A percentile compares a stretch with the other conserved stretches of the same genome.
phyloP scores from a whole-genome alignment of 2,797 vertebrate genomes.

The Parauchenoglanis ngamensis region DNA sequence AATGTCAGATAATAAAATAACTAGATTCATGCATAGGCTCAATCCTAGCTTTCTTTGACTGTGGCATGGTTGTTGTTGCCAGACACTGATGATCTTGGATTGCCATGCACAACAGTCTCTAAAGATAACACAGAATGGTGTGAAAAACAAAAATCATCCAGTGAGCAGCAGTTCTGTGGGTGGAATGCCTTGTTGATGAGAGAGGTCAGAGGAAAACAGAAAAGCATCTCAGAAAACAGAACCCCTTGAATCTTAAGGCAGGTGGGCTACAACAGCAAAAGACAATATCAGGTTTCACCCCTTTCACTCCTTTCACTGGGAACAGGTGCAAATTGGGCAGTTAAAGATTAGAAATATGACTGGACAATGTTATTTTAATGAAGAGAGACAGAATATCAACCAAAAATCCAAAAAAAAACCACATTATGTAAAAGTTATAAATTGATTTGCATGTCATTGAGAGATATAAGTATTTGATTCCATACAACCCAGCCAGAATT shows the following conservation, averaged over 20 bases:
- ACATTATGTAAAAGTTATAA: no score
- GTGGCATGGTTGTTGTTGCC: not conserved
- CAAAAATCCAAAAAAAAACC: no score
- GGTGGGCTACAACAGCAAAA: not conserved
- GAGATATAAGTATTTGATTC: no score
- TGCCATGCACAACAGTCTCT: not conserved
- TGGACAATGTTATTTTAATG: no score
- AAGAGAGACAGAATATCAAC: no score
- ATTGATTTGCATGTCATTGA: no score
- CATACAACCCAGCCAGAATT: no score
- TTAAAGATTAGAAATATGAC: not conserved
- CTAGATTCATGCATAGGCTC: not conserved
- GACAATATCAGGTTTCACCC: not conserved
- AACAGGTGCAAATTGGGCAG: not conserved
- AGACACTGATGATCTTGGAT: not conserved
- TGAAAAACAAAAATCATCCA: not conserved
- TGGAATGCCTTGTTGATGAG: not conserved
- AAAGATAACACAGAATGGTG: not conserved
- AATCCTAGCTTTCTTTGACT: not conserved
- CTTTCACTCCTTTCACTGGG: no score
- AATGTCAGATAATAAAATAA: constrained; percentile 4
- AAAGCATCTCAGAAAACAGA: not conserved
- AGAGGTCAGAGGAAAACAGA: not conserved
- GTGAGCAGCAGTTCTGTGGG: not conserved
- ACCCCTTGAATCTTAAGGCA: not conserved